A percentile compares a stretch with the other conserved stretches of the same genome.
These are phyloP conservation scores for Nasonia longicornis DNA, from an alignment of 1,140 invertebrate genomes.

Conservation along the genomic window DNA sequence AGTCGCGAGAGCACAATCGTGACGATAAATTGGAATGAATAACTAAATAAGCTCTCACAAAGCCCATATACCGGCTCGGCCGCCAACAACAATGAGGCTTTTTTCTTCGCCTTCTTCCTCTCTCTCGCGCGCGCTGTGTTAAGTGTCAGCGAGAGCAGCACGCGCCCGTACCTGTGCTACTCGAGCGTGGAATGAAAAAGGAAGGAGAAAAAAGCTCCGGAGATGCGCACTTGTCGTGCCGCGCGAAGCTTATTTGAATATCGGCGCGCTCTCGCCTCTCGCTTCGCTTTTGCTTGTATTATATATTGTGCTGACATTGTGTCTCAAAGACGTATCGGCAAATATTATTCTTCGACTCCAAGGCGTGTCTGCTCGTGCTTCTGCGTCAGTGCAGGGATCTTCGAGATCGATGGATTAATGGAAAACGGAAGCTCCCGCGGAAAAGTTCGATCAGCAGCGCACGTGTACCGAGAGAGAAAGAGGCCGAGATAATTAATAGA, in stretches of 20 bases:
- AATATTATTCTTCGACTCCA: too few relatives aligned
- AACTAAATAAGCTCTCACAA: slow-evolving; percentile 47
- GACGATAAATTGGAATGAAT: slow-evolving; percentile 46
- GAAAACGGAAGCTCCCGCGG: neutral
- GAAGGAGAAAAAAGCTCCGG: neutral
- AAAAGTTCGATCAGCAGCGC: neutral
- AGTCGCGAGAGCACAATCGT: slow-evolving; percentile 31
- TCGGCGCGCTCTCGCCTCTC: neutral
- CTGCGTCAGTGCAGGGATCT: too few relatives aligned
- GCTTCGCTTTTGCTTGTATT: too few relatives aligned
- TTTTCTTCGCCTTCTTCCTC: neutral
- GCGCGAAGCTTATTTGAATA: slow-evolving; percentile 20
- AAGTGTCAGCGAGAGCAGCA: slow-evolving; percentile 26
- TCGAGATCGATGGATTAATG: neutral
- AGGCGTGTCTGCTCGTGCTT: too few relatives aligned
- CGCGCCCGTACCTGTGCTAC: neutral
- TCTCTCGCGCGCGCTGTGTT: neutral
- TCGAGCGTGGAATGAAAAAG: slow-evolving; percentile 29
- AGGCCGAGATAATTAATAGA: neutral
- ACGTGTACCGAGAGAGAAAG: neutral
- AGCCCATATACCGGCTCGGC: slow-evolving; percentile 7
- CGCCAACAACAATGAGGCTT: slow-evolving; percentile 34
- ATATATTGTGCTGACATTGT: too few relatives aligned
- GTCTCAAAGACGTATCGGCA: too few relatives aligned
- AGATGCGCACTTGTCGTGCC: neutral